Base-by-base conservation (phyloP, 2,113 vertebrate species). In the Halichoeres trimaculatus region DNA sequence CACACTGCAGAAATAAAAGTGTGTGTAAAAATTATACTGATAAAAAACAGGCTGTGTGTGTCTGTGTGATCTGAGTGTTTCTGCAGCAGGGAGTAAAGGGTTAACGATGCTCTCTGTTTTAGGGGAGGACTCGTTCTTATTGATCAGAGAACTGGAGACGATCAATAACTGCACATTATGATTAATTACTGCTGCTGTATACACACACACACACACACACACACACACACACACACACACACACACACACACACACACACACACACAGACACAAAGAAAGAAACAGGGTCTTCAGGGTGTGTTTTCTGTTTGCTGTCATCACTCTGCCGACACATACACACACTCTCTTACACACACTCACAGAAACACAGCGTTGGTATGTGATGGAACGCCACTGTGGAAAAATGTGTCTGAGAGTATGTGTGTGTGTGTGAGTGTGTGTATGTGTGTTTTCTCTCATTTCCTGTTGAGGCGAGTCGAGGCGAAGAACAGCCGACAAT, bases 141-240 rank as follows among this genome's bases (percentile, higher is more conserved):
- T 69, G 87, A 89, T 85, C 74, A 84, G 57, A 36, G 3, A 53
- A 76, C 75, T 36, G 58, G 65, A 83, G 81, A 19, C 50, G 11
- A 90, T 89, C 88, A 53, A 89, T 88, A 64, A 2, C 75, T 72
- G 69, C 67, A 83, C 78, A 85, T 90, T 82, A 81, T 90, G 85
- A 86, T 90, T 83, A 86, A 90, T 90, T 85, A 90, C 78, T 71
- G 68, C 74, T 67, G 54, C 5, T 57, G 16, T 5, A 57, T 58
- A 59, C 59, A 30, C 30, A 30, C 30, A 63, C 54, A 67, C 50
- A 78, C 62, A 63, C 54, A 67, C 50, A 78, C 62, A 59, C 59
- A 30, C 30, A 30, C 30, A 63, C 54, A 67, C 50, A 78, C 62
- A 59, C 59, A 30, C 30, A 30, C 30, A 63, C 54, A 67, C 50